A percentile compares a stretch with the other conserved stretches of the same genome.
phyloP scores from a whole-genome alignment of 2,888 invertebrate species.

The Cantharis flavilabris region DNA sequence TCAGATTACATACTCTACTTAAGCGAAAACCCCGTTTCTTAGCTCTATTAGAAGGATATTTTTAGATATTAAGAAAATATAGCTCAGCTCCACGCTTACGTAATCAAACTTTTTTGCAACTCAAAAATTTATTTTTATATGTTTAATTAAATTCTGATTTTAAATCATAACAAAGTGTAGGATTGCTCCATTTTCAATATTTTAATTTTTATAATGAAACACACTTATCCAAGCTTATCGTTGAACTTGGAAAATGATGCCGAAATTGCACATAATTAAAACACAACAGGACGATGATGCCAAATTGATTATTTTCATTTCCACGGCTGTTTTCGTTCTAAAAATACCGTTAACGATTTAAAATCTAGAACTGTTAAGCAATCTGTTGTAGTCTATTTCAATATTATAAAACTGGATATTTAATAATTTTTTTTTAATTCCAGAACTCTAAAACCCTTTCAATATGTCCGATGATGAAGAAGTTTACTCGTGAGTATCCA shows the following conservation, averaged over 20 bases:
- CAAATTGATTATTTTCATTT: neutral
- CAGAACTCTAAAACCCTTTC: constrained; percentile 64
- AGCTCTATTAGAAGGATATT: neutral
- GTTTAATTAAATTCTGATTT: neutral
- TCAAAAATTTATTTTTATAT: neutral
- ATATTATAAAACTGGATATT: neutral
- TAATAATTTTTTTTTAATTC: constrained; percentile 48
- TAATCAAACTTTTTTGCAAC: neutral
- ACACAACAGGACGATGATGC: neutral
- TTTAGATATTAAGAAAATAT: neutral
- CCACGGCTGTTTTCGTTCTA: constrained; percentile 4
- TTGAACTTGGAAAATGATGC: neutral
- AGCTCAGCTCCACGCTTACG: neutral
- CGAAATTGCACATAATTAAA: neutral
- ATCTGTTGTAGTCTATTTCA: constrained; percentile 3
- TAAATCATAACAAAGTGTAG: neutral
- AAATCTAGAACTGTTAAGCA: constrained; percentile 10
- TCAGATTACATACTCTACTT: neutral
- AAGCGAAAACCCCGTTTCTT: neutral
- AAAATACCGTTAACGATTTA: constrained; percentile 7
- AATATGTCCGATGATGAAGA: constrained; percentile 95
- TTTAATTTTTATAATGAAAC: neutral
- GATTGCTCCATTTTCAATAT: neutral
- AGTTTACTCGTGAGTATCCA: constrained; percentile 85
- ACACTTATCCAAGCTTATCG: neutral